phyloP scores from a whole-genome alignment of 2,113 vertebrate species.

The Anser brachyrhynchus region DNA sequence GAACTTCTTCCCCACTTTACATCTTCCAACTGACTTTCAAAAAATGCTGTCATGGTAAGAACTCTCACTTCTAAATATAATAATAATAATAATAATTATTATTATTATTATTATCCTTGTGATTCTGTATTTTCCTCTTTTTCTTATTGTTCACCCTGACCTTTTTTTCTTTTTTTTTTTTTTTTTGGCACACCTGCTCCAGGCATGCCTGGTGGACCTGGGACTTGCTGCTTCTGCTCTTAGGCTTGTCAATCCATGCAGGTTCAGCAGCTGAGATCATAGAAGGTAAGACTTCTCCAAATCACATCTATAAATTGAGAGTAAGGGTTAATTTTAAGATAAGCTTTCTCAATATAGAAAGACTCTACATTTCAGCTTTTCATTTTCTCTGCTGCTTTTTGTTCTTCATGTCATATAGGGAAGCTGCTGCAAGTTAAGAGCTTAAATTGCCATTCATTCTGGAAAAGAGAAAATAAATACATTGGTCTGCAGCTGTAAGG shows the following conservation, averaged over 20 bases:
- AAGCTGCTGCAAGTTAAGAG: neutral
- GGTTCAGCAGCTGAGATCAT: conserved; percentile 62
- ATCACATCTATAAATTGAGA: neutral
- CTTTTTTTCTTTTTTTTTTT: fast-evolving
- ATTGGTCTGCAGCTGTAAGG: neutral
- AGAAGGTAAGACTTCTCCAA: conserved; percentile 70
- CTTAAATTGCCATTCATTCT: conserved; percentile 13
- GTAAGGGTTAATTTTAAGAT: neutral
- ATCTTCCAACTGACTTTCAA: conserved; percentile 27
- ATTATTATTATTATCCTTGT: neutral
- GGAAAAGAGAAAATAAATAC: neutral
- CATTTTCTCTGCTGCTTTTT: neutral
- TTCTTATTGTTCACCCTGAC: neutral
- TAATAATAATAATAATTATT: too few species aligned
- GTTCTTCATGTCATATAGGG: neutral
- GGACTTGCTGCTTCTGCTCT: conserved; percentile 41
- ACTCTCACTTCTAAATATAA: neutral
- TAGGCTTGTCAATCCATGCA: conserved; percentile 44
- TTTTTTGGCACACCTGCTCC: conserved; percentile 37
- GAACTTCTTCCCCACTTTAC: neutral
- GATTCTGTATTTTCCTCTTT: neutral
- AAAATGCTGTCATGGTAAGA: conserved; percentile 72
- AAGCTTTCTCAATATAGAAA: neutral
- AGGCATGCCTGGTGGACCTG: conserved; percentile 56
- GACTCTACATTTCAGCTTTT: neutral